Evolutionary conservation across 2,113 vertebrate species (phyloP), one percentile per base, ranked within the genome.

Genomic region (Callospermophilus lateralis): DNA sequence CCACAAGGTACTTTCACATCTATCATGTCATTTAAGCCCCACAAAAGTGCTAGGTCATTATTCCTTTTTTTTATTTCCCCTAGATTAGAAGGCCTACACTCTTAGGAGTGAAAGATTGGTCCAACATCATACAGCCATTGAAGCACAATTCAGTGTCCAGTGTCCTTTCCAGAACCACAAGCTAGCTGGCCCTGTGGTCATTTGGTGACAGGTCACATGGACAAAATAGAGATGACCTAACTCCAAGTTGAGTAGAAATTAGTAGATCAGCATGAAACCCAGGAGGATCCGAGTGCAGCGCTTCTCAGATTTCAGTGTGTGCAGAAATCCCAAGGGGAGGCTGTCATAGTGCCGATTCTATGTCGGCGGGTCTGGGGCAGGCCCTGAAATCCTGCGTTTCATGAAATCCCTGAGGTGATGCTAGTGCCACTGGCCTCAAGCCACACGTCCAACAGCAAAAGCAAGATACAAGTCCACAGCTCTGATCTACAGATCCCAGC

Each of bases 11-110:
- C 53, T 94, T 95, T 81, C 77, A 67, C 39, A 88, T 67, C 58
- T 12, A 24, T 85, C 67, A 81, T 78, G 53, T 90, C 55, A 28
- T 70, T 51, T 78, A 32, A 93, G 48, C 24, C 68, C 73, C 63
- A 90, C 51, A 73, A 63, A 97, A 88, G 67, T 68, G 48, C 55
- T 89, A 72, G n/a, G 4, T 58, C 86, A 85, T 95, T 84, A 87
- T 28, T 84, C 24, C 30, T n/a, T 45, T 45, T 45, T 55, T 45
- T 51, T 51, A 12, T 51, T 51, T 51, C 48, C 8, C 12, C 55
- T 51, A 72, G 42, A 72, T 73, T 87, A 55, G 51, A n/a, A 80
- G 93, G 8, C 24, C 63, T 63, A 11, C 8, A 17, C 37, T 88
- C 30, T 61, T 34, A 85, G 58, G 39, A 88, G 3, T 77, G 58